A percentile compares a stretch with the other conserved stretches of the same genome.
These are phyloP conservation scores for western clawed frog (Xenopus tropicalis) DNA, from an alignment of 2,113 vertebrate species.

Conservation along the genomic window DNA sequence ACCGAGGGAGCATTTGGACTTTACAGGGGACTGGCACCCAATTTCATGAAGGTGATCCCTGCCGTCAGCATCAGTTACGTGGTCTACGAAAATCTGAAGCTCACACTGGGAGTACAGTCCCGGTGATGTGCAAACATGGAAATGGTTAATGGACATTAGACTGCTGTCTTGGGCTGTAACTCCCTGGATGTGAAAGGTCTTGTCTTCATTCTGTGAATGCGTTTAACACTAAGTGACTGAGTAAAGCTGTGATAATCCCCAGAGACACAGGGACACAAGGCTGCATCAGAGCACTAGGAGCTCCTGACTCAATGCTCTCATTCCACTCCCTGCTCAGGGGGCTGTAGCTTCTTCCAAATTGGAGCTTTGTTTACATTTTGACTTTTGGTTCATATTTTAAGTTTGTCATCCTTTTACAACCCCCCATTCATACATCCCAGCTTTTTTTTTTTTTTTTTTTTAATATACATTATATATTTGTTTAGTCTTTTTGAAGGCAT, in stretches of 20 bases:
- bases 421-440: not conserved
- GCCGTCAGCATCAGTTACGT: constrained; percentile 98
- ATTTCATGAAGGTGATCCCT: constrained; percentile 98
- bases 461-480: not conserved
- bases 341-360: constrained; percentile 16
- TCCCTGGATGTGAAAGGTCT: constrained; percentile 56
- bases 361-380: constrained; percentile 36
- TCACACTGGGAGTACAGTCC: constrained; percentile 81
- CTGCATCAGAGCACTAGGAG: not conserved
- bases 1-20: constrained; percentile 87
- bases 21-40: constrained; percentile 91
- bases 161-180: constrained; percentile 51
- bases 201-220: constrained; percentile 95
- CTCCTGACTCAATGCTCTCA: not conserved
- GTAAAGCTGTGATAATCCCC: constrained; percentile 64
- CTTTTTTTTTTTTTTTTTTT: not conserved
- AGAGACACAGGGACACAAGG: constrained; percentile 11
- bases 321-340: constrained; percentile 12
- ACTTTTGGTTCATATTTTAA: not conserved
- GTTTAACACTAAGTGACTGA: constrained; percentile 67
- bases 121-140: constrained; percentile 65
- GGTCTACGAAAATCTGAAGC: constrained; percentile 93
- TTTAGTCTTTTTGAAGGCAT: not conserved
- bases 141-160: constrained; percentile 44
- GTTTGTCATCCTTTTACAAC: not conserved